These are phyloP conservation scores for Calephelis perditalis DNA, from an alignment of 2,888 invertebrate species.

Conservation along the genomic window DNA sequence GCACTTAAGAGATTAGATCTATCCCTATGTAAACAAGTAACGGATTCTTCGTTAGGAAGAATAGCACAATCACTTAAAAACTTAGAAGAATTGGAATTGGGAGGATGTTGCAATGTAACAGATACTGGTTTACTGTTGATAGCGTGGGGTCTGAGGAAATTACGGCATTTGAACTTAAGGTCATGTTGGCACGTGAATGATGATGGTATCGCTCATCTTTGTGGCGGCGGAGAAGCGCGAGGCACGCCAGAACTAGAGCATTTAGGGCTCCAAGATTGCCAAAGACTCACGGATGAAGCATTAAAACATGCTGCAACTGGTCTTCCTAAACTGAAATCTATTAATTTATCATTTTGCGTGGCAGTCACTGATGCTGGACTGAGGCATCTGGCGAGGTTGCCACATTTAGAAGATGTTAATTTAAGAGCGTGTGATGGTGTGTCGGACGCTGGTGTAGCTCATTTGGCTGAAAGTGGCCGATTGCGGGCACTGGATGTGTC, in stretches of 20 bases:
- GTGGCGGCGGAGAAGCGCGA: slow-evolving; percentile 86
- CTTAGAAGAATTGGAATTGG: slow-evolving; percentile 91
- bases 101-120: slow-evolving; percentile 94
- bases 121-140: slow-evolving; percentile 92
- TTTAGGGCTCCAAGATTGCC: slow-evolving; percentile 95
- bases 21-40: slow-evolving; percentile 95
- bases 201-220: slow-evolving; percentile 91
- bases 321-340: slow-evolving; percentile 87
- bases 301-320: slow-evolving; percentile 91
- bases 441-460: slow-evolving; percentile 94
- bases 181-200: slow-evolving; percentile 97
- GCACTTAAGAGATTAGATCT: slow-evolving; percentile 89
- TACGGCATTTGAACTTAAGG: slow-evolving; percentile 90
- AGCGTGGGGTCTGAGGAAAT: slow-evolving; percentile 91
- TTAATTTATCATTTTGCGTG: slow-evolving; percentile 96
- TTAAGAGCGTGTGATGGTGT: slow-evolving; percentile 96
- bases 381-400: slow-evolving; percentile 91
- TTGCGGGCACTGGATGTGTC: slow-evolving; percentile 93
- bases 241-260: slow-evolving; percentile 89
- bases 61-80: slow-evolving; percentile 92
- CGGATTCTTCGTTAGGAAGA: slow-evolving; percentile 91
- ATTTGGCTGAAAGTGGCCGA: slow-evolving; percentile 92
- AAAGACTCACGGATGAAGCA: slow-evolving; percentile 94
- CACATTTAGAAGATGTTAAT: slow-evolving; percentile 90
- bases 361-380: slow-evolving; percentile 96